A percentile compares a stretch with the other conserved stretches of the same genome.
Evolutionary conservation across 2,113 vertebrate genomes (phyloP).

Genomic region (Sturnus vulgaris): DNA sequence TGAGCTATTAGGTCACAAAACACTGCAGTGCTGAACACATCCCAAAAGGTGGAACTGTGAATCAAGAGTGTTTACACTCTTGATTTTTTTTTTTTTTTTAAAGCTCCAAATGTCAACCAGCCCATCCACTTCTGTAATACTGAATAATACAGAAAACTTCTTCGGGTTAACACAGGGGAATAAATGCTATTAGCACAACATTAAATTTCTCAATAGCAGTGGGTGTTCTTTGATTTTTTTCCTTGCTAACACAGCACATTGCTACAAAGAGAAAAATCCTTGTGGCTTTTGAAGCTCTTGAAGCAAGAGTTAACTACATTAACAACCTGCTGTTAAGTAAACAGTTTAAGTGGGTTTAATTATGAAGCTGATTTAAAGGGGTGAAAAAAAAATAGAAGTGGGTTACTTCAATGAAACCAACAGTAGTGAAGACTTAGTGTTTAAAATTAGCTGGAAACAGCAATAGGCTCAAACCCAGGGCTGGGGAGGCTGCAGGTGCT

Average conservation of each 20-base stretch:
- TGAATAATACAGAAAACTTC: background rate
- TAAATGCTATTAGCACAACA: background rate
- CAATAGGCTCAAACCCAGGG: background rate
- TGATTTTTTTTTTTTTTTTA: background rate
- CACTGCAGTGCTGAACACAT: background rate
- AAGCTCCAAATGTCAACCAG: background rate
- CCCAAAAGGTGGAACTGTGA: background rate
- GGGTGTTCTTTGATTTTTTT: background rate
- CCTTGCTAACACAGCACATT: background rate
- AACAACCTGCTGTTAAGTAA: background rate
- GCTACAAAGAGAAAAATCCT: background rate
- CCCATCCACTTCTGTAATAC: background rate
- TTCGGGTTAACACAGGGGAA: background rate
- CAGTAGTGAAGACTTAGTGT: background rate
- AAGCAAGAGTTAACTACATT: background rate
- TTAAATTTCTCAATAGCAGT: background rate
- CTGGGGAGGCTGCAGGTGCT: background rate
- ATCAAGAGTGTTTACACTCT: slow-evolving; percentile 18
- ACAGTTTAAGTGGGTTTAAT: background rate
- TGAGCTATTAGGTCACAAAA: background rate
- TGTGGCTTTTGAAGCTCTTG: background rate
- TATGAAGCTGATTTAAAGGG: slow-evolving; percentile 3
- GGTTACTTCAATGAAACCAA: background rate
- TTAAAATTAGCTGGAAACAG: background rate
- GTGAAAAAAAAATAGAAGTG: background rate